phyloP scores from a whole-genome alignment of 2,888 invertebrate genomes.

The Isotomurus palustris region DNA sequence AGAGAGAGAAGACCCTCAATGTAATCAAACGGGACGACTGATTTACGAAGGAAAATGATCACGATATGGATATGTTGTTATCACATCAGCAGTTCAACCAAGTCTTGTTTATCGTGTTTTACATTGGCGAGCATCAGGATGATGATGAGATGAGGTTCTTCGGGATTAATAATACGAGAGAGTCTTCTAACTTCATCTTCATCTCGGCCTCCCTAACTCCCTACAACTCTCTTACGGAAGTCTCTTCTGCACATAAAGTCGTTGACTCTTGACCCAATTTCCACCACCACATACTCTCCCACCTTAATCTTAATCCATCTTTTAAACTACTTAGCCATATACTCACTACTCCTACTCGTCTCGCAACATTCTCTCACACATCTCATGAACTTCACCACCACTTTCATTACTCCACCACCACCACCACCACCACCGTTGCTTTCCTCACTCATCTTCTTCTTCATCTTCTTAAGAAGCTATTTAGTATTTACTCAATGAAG shows the following conservation, averaged over 20 bases:
- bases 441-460: neutral
- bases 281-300: conserved; percentile 10
- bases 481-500: too few relatives aligned
- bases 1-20: conserved; percentile 14
- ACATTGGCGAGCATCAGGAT: conserved; percentile 5
- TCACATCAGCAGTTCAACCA: conserved; percentile 21
- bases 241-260: conserved; percentile 46
- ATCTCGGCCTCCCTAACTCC: conserved; percentile 3
- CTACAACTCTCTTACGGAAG: conserved; percentile 37
- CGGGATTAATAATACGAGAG: neutral
- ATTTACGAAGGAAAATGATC: conserved; percentile 32
- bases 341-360: neutral
- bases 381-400: too few relatives aligned
- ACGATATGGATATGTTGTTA: conserved; percentile 25
- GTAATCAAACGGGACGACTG: conserved; percentile 19
- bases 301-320: conserved; percentile 15
- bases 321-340: neutral
- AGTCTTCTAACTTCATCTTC: conserved; percentile 11
- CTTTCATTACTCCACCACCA: too few relatives aligned
- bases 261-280: conserved; percentile 46
- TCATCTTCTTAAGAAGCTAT: too few relatives aligned
- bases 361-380: too few relatives aligned
- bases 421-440: neutral
- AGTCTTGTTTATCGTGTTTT: conserved; percentile 30
- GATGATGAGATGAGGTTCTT: conserved; percentile 2